A percentile compares a stretch with the other conserved stretches of the same genome.
Evolutionary conservation across 1,140 invertebrate species (phyloP).

Genomic region (Andricus grossulariae): DNA sequence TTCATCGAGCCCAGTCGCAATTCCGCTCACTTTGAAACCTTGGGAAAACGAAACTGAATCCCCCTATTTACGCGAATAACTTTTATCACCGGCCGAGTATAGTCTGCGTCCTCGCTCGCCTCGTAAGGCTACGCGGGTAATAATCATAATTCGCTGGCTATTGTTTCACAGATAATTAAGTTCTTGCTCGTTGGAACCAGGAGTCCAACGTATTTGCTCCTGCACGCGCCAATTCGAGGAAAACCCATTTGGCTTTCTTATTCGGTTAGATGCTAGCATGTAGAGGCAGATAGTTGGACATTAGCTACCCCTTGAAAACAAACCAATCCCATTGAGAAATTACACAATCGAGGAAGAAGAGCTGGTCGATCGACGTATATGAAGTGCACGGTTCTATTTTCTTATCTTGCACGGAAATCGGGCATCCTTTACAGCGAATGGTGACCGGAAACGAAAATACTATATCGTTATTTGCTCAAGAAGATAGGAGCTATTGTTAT

Average conservation of each 20-base stretch:
- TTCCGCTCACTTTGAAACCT: constrained; percentile 57
- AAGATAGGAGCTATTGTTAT: no score
- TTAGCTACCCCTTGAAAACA: constrained; percentile 47
- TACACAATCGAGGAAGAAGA: constrained; percentile 30
- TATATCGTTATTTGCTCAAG: no score
- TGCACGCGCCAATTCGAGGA: constrained; percentile 54
- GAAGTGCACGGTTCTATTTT: no score
- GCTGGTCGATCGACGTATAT: no score
- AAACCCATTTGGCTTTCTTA: constrained; percentile 59
- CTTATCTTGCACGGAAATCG: no score
- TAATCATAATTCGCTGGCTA: constrained; percentile 66
- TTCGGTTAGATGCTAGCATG: constrained; percentile 50
- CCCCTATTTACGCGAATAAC: constrained; percentile 62
- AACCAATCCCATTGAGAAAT: constrained; percentile 47
- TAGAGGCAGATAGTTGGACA: constrained; percentile 37
- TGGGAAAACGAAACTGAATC: constrained; percentile 58
- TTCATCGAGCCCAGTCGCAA: constrained; percentile 50
- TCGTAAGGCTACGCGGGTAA: constrained; percentile 55
- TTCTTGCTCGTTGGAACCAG: constrained; percentile 57
- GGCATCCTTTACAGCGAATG: no score
- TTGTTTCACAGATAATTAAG: constrained; percentile 69
- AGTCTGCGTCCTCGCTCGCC: constrained; percentile 20
- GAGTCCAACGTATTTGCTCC: not conserved
- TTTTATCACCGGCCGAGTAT: constrained; percentile 59
- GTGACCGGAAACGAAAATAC: no score